These are phyloP conservation scores for Agrotis exclamationis DNA, from an alignment of 2,888 invertebrate genomes.

Conservation along the genomic window DNA sequence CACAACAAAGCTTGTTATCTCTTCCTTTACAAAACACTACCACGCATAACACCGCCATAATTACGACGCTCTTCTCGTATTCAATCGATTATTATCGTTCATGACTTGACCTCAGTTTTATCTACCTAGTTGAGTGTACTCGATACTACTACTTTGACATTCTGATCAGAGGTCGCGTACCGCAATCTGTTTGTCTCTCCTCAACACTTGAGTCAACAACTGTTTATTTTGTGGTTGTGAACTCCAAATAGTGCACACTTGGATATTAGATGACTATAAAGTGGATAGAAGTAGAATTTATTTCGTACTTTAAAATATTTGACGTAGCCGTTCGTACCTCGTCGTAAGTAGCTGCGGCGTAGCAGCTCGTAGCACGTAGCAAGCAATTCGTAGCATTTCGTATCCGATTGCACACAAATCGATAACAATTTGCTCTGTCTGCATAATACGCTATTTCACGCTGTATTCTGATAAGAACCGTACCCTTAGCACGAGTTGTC, in stretches of 20 bases:
- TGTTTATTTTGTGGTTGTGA: background rate
- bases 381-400: conserved; percentile 9
- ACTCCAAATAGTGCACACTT: conserved; percentile 7
- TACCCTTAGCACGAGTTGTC: too few species aligned
- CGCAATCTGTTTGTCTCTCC: background rate
- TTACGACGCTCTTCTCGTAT: conserved; percentile 13
- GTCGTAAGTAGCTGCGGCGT: background rate
- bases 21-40: background rate
- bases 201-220: background rate
- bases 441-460: background rate
- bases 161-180: background rate
- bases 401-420: conserved; percentile 2
- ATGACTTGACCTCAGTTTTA: background rate
- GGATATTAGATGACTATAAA: too few species aligned
- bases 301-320: background rate
- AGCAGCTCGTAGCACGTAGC: background rate
- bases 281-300: too few species aligned
- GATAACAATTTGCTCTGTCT: background rate
- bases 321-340: background rate
- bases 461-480: background rate
- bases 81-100: background rate
- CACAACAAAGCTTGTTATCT: conserved; percentile 7
- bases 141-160: conserved; percentile 6
- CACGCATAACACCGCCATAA: background rate
- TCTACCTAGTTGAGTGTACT: background rate